Evolutionary conservation across 2,113 vertebrate genomes (phyloP).

Genomic region (Xiphophorus maculatus): DNA sequence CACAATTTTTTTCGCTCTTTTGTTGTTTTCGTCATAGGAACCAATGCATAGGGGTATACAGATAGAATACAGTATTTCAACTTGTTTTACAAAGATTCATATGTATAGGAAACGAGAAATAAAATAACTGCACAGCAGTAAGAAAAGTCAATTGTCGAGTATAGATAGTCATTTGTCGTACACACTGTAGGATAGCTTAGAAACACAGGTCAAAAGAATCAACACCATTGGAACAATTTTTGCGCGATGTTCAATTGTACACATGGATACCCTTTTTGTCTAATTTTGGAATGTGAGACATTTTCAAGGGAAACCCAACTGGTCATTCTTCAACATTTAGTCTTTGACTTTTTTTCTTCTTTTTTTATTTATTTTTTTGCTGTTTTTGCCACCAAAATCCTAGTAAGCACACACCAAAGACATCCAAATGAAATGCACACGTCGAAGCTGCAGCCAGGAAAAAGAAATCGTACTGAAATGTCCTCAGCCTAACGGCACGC

Average conservation of each 20-base stretch:
- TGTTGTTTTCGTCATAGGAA: constrained; percentile 66
- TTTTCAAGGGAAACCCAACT: constrained; percentile 66
- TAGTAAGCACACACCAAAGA: constrained; percentile 80
- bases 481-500: constrained; percentile 78
- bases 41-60: constrained; percentile 84
- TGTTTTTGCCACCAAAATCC: constrained; percentile 68
- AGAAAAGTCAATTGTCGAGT: constrained; percentile 81
- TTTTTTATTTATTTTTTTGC: too few species aligned
- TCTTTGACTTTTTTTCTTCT: constrained; percentile 53
- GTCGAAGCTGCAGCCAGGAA: constrained; percentile 64
- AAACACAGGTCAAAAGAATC: constrained; percentile 72
- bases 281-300: constrained; percentile 68
- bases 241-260: constrained; percentile 77
- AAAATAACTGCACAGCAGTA: constrained; percentile 87
- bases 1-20: constrained; percentile 65
- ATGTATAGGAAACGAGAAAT: constrained; percentile 81
- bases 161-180: constrained; percentile 82
- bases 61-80: constrained; percentile 82
- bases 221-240: constrained; percentile 76
- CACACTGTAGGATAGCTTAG: constrained; percentile 76
- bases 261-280: constrained; percentile 64
- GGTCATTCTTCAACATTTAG: constrained; percentile 70
- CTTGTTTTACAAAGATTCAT: constrained; percentile 84
- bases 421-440: constrained; percentile 77
- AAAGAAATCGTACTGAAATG: constrained; percentile 72